These are phyloP conservation scores for Protula sp. DNA, from an alignment of 2,888 invertebrate genomes.

Conservation along the genomic window DNA sequence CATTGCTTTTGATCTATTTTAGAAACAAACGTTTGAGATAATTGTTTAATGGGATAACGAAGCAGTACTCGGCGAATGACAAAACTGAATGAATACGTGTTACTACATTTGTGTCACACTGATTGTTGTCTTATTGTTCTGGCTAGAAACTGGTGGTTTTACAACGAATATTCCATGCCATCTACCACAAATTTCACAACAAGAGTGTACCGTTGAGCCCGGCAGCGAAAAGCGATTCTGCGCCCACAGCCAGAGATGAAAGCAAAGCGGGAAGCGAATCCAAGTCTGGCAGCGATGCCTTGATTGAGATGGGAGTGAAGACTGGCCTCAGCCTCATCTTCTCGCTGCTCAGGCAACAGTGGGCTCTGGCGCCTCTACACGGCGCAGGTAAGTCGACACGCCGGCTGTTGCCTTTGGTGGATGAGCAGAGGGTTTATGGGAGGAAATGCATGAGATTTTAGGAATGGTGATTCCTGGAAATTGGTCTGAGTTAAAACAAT, in stretches of 20 bases:
- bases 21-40: too few relatives aligned
- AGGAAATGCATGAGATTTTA: too few relatives aligned
- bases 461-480: too few relatives aligned
- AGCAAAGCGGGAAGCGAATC: not conserved
- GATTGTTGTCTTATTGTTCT: too few relatives aligned
- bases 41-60: too few relatives aligned
- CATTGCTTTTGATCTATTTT: too few relatives aligned
- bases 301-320: constrained; percentile 62
- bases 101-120: too few relatives aligned
- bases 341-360: constrained; percentile 61
- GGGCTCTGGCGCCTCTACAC: constrained; percentile 47
- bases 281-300: constrained; percentile 53
- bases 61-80: too few relatives aligned
- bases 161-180: constrained; percentile 60
- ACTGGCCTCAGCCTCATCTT: constrained; percentile 62
- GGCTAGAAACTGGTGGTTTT: constrained; percentile 58
- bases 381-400: not conserved
- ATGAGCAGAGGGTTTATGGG: too few relatives aligned
- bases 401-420: constrained; percentile 7
- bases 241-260: not conserved
- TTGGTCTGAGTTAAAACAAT: too few relatives aligned
- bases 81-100: too few relatives aligned
- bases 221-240: not conserved
- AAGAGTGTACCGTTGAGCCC: not conserved
- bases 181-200: constrained; percentile 59